Conservation (phyloP, 2,888 invertebrate genomes). For the Diadegma fenestrale region DNA sequence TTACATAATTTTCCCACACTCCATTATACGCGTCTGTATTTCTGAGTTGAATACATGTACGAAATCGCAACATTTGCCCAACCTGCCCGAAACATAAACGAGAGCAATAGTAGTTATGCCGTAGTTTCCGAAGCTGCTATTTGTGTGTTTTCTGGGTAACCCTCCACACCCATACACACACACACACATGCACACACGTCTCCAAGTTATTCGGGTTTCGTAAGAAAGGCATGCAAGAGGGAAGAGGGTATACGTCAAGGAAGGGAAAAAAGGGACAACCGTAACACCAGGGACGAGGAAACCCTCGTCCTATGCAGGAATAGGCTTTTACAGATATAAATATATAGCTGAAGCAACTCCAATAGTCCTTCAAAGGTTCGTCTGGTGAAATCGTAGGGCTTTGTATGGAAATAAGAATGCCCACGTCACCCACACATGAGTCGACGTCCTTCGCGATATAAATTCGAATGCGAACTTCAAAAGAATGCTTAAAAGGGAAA, state of each 20-base stretch:
- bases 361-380: slow-evolving; percentile 78
- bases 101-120: slow-evolving; percentile 47
- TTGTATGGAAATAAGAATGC: slow-evolving; percentile 82
- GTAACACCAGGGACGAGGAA: slow-evolving; percentile 48
- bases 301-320: slow-evolving; percentile 69
- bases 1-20: slow-evolving; percentile 80
- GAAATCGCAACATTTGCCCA: slow-evolving; percentile 79
- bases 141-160: slow-evolving; percentile 43
- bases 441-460: slow-evolving; percentile 71
- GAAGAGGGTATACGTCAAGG: slow-evolving; percentile 32
- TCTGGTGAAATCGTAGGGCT: slow-evolving; percentile 80
- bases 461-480: slow-evolving; percentile 78
- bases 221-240: slow-evolving; percentile 35
- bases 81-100: slow-evolving; percentile 69
- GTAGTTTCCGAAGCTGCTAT: slow-evolving; percentile 27
- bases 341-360: slow-evolving; percentile 36
- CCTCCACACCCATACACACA: slow-evolving; percentile 35
- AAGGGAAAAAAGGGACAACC: slow-evolving; percentile 53
- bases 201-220: slow-evolving; percentile 15
- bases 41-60: slow-evolving; percentile 71
- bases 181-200: background rate
- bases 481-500: slow-evolving; percentile 70
- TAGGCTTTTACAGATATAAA: slow-evolving; percentile 21
- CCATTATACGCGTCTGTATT: background rate
- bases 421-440: slow-evolving; percentile 72